A percentile compares a stretch with the other conserved stretches of the same genome.
phyloP scores from a whole-genome alignment of 1,140 invertebrate genomes.

The Cryptotermes secundus region DNA sequence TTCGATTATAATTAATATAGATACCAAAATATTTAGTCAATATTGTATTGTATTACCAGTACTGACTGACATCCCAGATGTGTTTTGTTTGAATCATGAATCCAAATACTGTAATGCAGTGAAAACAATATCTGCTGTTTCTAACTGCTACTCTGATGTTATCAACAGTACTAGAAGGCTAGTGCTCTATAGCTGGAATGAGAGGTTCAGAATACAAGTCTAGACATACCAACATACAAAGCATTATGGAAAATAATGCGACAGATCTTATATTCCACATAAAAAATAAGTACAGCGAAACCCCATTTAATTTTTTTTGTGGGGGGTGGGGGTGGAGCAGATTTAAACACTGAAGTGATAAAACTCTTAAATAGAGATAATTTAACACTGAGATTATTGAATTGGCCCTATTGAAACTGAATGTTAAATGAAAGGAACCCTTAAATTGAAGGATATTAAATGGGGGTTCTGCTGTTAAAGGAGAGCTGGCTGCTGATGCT shows the following conservation, averaged over 20 bases:
- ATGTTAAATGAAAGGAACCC: too few relatives aligned
- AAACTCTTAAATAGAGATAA: too few relatives aligned
- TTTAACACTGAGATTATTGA: too few relatives aligned
- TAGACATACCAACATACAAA: constrained; percentile 5
- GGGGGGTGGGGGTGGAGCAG: too few relatives aligned
- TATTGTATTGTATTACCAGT: not conserved
- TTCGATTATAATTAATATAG: not conserved
- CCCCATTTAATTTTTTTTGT: too few relatives aligned
- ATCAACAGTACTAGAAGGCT: not conserved
- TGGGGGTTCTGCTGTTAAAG: too few relatives aligned
- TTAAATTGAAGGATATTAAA: too few relatives aligned
- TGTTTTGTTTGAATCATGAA: not conserved
- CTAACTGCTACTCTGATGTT: not conserved
- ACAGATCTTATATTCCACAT: not conserved
- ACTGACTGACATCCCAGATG: not conserved
- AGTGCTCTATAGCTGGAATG: not conserved
- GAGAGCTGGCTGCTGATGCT: not conserved
- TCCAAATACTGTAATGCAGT: not conserved
- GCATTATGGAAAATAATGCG: not conserved
- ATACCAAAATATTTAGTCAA: not conserved
- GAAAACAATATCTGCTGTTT: not conserved
- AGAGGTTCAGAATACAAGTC: not conserved
- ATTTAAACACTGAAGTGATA: too few relatives aligned
- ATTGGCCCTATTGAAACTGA: too few relatives aligned
- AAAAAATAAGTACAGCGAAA: too few relatives aligned